phyloP scores from a whole-genome alignment of 1,140 invertebrate species.

The Heliconius hermathena region DNA sequence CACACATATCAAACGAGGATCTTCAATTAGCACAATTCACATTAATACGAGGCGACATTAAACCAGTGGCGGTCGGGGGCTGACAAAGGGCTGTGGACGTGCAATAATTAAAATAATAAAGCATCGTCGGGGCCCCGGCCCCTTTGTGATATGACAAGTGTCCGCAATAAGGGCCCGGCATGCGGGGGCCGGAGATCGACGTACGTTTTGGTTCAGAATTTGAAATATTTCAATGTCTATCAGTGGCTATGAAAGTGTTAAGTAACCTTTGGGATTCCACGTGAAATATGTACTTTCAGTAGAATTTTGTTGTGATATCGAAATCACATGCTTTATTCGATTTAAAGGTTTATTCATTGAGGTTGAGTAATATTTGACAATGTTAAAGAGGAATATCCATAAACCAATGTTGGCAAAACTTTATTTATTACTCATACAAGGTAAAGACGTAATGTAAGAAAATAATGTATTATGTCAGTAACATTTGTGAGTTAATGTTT shows the following conservation, averaged over 20 bases:
- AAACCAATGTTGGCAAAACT: background rate
- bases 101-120: conserved; percentile 82
- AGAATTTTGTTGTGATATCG: background rate
- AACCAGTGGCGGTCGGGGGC: conserved; percentile 50
- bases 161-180: conserved; percentile 70
- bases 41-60: conserved; percentile 60
- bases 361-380: background rate
- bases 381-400: background rate
- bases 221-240: conserved; percentile 37
- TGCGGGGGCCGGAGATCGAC: conserved; percentile 34
- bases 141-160: conserved; percentile 78
- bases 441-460: conserved; percentile 26
- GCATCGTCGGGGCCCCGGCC: conserved; percentile 56
- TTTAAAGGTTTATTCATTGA: background rate
- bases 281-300: conserved; percentile 16
- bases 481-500: conserved; percentile 36
- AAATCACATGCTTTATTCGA: background rate
- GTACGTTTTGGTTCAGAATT: conserved; percentile 40
- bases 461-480: conserved; percentile 21
- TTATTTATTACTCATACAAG: conserved; percentile 29
- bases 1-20: conserved; percentile 32
- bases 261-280: conserved; percentile 22
- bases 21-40: conserved; percentile 67
- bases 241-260: conserved; percentile 35
- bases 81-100: conserved; percentile 70